phyloP scores from a whole-genome alignment of 2,797 vertebrate species.

The Pteropus rufus region DNA sequence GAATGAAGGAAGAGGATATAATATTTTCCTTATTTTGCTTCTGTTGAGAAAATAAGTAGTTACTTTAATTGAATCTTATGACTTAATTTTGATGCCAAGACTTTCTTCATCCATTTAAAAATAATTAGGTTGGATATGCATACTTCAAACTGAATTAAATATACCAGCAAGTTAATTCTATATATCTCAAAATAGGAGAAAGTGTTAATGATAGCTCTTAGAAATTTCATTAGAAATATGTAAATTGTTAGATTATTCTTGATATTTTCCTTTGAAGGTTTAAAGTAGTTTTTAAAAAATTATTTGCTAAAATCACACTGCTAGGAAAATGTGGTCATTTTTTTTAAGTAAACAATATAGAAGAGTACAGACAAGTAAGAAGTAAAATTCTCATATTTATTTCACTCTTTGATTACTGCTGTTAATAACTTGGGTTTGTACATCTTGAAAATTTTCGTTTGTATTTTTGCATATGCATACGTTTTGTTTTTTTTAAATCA shows the following conservation, averaged over 20 bases:
- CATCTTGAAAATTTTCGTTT: not conserved
- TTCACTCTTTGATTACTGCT: not conserved
- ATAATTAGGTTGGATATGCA: not conserved
- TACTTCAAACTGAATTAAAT: not conserved
- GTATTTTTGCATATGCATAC: not conserved
- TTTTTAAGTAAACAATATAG: not conserved
- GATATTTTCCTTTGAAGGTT: not conserved
- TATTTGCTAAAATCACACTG: not conserved
- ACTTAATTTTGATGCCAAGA: not conserved
- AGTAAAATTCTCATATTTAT: not conserved
- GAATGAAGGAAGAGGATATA: not conserved
- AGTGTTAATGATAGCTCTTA: not conserved
- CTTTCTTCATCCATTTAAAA: not conserved
- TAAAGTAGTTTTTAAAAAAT: not conserved
- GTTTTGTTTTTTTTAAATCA: conserved; percentile 3
- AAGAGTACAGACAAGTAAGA: not conserved
- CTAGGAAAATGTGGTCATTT: not conserved
- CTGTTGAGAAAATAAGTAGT: not conserved
- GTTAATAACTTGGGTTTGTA: not conserved
- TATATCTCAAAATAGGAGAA: not conserved
- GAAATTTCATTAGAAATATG: not conserved
- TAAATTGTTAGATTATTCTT: not conserved
- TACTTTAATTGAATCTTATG: not conserved
- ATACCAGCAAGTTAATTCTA: not conserved
- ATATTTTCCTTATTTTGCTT: not conserved